Base-by-base conservation (phyloP, 2,888 invertebrate species). In the Empis stercorea region DNA sequence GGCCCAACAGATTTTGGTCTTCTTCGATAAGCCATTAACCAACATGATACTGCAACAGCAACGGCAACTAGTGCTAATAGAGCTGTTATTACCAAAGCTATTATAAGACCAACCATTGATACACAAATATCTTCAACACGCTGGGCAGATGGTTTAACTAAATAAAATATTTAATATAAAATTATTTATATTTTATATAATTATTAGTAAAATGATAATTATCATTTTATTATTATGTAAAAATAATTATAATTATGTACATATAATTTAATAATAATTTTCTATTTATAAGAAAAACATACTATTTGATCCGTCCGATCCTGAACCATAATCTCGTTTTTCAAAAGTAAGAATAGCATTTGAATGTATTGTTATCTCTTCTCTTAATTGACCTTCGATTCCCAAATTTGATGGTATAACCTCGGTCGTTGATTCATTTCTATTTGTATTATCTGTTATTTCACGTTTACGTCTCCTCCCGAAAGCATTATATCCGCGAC, bases 41-140 rank as follows among this genome's bases (percentile, higher is more conserved):
- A 94, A 71, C 93, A 93, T 52, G 91, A 92, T 49, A 93, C 92
- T 48, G 92, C 92, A 44, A 93, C 87, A 27, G 93, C 93, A 48
- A 94, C 92, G 48, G 93, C 92, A 50, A 93, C 92, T 54, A 94
- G 75, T 49, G 93, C 92, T 62, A 94, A 71, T 52, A 93, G 76
- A 44, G 92, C 92, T 55, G 93, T 94, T 64, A 94, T 84, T 53
- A 92, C 86, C 61, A 93, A 74, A 55, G 93, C 89, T 61, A 93
- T 88, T 57, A 93, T 88, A 62, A 94, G 82, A 53, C 92, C 91
- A 58, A 92, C 85, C 76, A 88, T 89, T 48, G 92, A 92, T 56
- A 94, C 88, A 72, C 93, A 94, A 61, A 94, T 92, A 62, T 91
- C 87, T 68, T 86, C 84, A 43, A 77, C 77, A 54, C 78, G 76